Base-by-base conservation (phyloP, 2,797 vertebrate genomes). In the Odontamblyopus rebecca region DNA sequence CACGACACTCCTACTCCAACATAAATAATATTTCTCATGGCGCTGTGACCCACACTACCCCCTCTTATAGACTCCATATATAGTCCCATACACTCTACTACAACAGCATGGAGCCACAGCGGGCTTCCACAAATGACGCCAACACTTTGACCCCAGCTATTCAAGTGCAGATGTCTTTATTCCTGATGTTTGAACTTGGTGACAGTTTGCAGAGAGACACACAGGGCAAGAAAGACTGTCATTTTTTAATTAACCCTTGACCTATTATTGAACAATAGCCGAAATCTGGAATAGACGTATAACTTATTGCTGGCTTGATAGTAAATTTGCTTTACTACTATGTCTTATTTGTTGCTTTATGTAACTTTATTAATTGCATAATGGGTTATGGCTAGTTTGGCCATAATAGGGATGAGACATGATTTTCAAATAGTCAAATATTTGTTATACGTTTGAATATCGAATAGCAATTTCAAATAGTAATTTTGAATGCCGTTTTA, bases 1-100 rank as follows among this genome's bases (percentile, higher is more conserved):
- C 76, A 81, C 75, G 68, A 60, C 61, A 54, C 72, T 72, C 80
- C 74, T 32, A 83, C 23, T 23, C 23, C 86, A 91, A 85, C 90
- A 92, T 92, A 89, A 90, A 87, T 87, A 69, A 91, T 91, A 87
- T 85, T 61, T 90, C 86, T 90, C 88, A 89, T 85, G 89, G 78
- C 78, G 84, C 89, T 84, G 76, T 87, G 90, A 88, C 85, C 86
- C 66, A 0, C 41, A 15, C 51, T 56, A 53, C 41, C 72, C 60
- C 65, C 53, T 26, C 32, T 67, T 23, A 30, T 44, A 16, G 23
- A 26, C 63, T 27, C 13, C 15, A 4, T n/a, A 38, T n/a, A 62
- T 38, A 35, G 32, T 38, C 30, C 19, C 30, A 4, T n/a, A 35
- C 6, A n/a, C 61, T 62, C 32, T 19, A 11, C 5, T 44, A 27